Percentiles rank a stretch among this genome's conserved stretches.
phyloP scores from a whole-genome alignment of 2,113 vertebrate species.

The Sinocyclocheilus maitianheensis region DNA sequence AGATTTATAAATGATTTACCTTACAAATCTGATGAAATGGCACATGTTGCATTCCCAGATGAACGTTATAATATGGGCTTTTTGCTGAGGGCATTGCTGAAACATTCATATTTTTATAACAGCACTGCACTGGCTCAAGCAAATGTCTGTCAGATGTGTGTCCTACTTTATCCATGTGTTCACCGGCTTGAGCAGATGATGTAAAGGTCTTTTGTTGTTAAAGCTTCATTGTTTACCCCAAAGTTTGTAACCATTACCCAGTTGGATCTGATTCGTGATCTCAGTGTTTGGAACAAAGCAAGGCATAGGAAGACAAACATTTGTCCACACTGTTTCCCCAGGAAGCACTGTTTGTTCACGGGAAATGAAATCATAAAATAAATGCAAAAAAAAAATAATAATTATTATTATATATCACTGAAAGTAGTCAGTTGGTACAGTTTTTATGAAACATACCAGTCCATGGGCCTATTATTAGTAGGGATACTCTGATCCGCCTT shows the following conservation, averaged over 20 bases:
- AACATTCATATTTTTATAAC: slow-evolving; percentile 33
- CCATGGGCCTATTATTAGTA: no score
- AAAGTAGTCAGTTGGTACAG: not conserved
- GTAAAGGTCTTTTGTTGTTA: slow-evolving; percentile 10
- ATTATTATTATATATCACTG: not conserved
- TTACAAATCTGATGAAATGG: no score
- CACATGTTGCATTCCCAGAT: no score
- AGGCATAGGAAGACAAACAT: not conserved
- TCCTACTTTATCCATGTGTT: slow-evolving; percentile 27
- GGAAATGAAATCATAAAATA: not conserved
- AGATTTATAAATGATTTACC: no score
- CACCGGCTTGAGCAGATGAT: slow-evolving; percentile 11
- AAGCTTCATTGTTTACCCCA: slow-evolving; percentile 4
- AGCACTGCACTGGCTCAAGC: slow-evolving; percentile 22
- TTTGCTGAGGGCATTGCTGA: slow-evolving; percentile 51
- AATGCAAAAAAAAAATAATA: not conserved
- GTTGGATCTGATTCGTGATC: slow-evolving; percentile 26
- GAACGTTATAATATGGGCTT: no score
- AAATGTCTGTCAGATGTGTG: slow-evolving; percentile 24
- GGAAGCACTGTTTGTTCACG: not conserved
- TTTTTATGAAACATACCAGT: not conserved
- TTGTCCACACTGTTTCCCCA: not conserved
- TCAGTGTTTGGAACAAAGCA: slow-evolving; percentile 24
- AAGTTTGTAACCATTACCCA: slow-evolving; percentile 14
- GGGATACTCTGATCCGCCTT: no score